Base-by-base conservation (phyloP, 2,797 vertebrate genomes). In the Parambassis ranga region DNA sequence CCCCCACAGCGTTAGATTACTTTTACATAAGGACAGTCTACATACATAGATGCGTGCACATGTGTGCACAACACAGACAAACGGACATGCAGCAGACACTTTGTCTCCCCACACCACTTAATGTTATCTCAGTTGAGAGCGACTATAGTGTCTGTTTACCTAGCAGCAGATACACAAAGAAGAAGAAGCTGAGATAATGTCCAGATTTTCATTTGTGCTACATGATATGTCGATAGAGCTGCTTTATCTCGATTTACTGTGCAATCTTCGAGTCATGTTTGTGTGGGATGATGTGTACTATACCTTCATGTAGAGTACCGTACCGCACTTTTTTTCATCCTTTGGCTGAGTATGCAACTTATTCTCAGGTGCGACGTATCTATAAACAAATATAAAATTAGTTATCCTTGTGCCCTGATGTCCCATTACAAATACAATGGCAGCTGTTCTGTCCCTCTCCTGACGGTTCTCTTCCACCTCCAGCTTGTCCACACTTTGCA, bases 51-150 rank as follows among this genome's bases (percentile, higher is more conserved):
- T 11, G 36, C 14, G 55, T 30, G 2, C 44, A 71, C 51, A 47
- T 8, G 5, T 60, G 35, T 28, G 39, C 28, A 27, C 39, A 33
- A 35, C 33, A 51, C 37, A 19, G 5, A 58, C 11, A 9, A 32
- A 68, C 13, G 6, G 13, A 18, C 8, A 31, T 3, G 39, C 37
- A 33, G 59, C 68, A 44, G 70, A 79, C 72, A 49, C 7, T 0
- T 16, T 22, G 80, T 73, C 79, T 63, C 62, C 43, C 28, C 22
- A 1, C 6, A 1, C 51, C 73, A 56, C 27, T 76, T 56, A 3
- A 15, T 13, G 33, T 75, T 82, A 82, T 83, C 81, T 70, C 1
- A 22, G 31, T 42, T 26, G 49, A 65, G 37, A 47, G 49, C 0
- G 4, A 46, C 39, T 10, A 28, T 6, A n/a, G 9, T 8, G 28